Conservation (phyloP, 2,113 vertebrate species). For the Murina feae region DNA sequence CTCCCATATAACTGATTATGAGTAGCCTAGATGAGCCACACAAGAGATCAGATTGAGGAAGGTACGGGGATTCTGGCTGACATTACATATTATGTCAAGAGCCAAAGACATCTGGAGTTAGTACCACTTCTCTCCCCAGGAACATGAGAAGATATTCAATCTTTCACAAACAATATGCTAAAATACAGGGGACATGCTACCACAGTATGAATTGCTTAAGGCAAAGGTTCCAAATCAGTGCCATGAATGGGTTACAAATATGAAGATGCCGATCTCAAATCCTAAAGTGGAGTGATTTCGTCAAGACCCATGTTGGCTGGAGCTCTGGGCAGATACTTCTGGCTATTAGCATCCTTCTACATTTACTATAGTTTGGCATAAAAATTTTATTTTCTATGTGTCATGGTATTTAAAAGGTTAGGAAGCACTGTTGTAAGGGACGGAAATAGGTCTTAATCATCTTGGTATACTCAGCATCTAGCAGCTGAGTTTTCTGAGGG, state of each 20-base stretch:
- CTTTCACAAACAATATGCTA: conserved; percentile 2
- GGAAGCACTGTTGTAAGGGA: neutral
- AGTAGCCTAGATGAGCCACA: neutral
- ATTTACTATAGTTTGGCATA: neutral
- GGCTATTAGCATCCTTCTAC: neutral
- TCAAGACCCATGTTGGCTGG: neutral
- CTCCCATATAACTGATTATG: neutral
- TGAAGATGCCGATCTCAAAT: neutral
- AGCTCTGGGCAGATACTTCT: neutral
- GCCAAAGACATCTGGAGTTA: neutral
- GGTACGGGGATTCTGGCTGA: neutral
- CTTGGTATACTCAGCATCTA: neutral
- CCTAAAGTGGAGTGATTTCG: neutral
- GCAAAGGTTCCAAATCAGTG: neutral
- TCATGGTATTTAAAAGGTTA: neutral
- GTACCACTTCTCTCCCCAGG: neutral
- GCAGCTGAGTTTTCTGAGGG: neutral
- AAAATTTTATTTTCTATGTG: neutral
- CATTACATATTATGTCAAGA: neutral
- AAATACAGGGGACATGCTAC: neutral
- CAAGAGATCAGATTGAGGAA: neutral
- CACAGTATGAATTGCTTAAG: neutral
- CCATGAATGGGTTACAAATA: neutral
- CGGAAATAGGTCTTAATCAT: neutral
- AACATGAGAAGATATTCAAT: neutral